phyloP scores from a whole-genome alignment of 2,797 vertebrate genomes.

The Emys orbicularis region DNA sequence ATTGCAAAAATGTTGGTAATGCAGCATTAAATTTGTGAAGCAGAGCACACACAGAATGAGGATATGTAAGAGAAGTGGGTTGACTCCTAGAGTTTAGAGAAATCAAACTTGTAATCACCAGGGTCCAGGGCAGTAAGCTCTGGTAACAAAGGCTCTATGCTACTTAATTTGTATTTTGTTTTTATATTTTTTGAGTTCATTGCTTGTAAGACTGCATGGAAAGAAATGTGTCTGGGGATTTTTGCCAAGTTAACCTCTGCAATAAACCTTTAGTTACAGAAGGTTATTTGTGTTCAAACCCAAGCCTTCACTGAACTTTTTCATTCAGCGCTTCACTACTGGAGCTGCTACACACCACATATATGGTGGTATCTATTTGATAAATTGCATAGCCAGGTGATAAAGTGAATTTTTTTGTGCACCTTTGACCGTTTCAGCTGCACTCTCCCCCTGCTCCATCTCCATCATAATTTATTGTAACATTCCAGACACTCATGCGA shows the following conservation, averaged over 20 bases:
- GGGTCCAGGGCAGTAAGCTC: neutral
- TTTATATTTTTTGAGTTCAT: neutral
- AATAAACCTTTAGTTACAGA: neutral
- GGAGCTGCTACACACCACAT: neutral
- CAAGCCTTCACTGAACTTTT: neutral
- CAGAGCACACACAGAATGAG: conserved; percentile 22
- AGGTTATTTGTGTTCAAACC: neutral
- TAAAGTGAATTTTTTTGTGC: neutral
- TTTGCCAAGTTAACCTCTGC: neutral
- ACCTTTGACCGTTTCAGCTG: conserved; percentile 7
- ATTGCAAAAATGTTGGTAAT: conserved; percentile 2
- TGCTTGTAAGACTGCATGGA: neutral
- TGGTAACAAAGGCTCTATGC: neutral
- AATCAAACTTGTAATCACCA: neutral
- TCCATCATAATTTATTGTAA: conserved; percentile 15
- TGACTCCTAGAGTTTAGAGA: neutral
- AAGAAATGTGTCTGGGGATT: neutral
- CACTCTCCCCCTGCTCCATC: conserved; percentile 11
- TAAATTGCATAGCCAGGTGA: neutral
- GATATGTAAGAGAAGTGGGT: neutral
- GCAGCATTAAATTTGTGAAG: conserved; percentile 41
- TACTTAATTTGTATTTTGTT: neutral
- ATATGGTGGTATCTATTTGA: neutral
- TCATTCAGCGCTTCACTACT: neutral
- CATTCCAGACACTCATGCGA: neutral